Evolutionary conservation across 2,888 invertebrate genomes (phyloP), one percentile per base, ranked within the genome.

Genomic region (Prosopocoilus inquinatus): DNA sequence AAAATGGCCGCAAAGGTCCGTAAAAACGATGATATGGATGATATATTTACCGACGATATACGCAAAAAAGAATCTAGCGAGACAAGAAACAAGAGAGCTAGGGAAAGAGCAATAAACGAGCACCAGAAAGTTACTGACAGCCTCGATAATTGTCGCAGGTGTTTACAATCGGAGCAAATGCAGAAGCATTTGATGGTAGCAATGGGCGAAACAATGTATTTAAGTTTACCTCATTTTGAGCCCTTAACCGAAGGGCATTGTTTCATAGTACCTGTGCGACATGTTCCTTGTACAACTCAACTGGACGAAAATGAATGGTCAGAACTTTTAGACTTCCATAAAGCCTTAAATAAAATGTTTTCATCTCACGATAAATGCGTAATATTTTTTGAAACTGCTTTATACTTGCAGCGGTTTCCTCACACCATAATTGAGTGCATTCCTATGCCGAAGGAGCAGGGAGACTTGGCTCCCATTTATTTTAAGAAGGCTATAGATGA

Each of bases 401-500:
- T 85, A 67, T 56, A 58, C 53, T 53, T 69, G 15, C 58, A 65
- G 51, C 81, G 82, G 65, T 84, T 85, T 65, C 91, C 92, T 0
- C 98, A 99, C 73, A 87, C 96, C 85, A 81, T 81, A 38, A 81
- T 97, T 47, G 91, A 97, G 69, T 96, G 96, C 80, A 82, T 98
- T 8, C 96, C 98, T 0, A 67, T 96, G 57, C 88, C 90, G 2
- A 83, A 84, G 66, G 91, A 94, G 75, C 82, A 87, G 12, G 94
- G 93, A 1, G 94, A 95, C 67, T 80, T 90, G 78, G 93, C 94
- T 2, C 93, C 96, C 0, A 95, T 98, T 69, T 98, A 96, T 77
- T 98, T 98, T 76, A 96, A 96, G 83, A 99, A 99, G 82, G 97
- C 96, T 0, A 86, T 99, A 54, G 83, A 92, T 67, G 98, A 99